Conservation (phyloP, 2,797 vertebrate genomes). For the Poeciliopsis gracilis region DNA sequence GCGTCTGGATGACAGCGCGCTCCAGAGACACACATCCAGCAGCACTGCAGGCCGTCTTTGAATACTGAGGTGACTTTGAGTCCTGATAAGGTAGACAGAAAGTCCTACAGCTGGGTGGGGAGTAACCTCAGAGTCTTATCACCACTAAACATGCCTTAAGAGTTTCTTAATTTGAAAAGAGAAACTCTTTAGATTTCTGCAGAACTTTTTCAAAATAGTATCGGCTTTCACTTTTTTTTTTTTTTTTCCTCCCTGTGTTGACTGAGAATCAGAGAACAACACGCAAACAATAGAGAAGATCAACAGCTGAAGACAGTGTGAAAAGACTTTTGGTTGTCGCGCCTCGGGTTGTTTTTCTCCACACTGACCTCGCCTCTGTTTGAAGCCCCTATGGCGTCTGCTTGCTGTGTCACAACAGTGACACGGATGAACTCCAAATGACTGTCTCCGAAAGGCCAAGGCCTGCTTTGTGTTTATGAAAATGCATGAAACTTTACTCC, state of each 20-base stretch:
- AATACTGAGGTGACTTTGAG: slow-evolving; percentile 68
- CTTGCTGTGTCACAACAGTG: slow-evolving; percentile 54
- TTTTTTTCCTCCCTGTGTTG: slow-evolving; percentile 1
- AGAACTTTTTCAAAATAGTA: not conserved
- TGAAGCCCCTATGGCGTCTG: slow-evolving; percentile 47
- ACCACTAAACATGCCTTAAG: not conserved
- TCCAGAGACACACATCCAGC: slow-evolving; percentile 51
- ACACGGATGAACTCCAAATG: slow-evolving; percentile 65
- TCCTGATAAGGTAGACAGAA: slow-evolving; percentile 8
- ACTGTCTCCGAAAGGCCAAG: slow-evolving; percentile 55
- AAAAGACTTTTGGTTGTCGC: slow-evolving; percentile 52
- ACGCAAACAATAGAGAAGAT: slow-evolving; percentile 35
- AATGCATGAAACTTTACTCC: slow-evolving; percentile 42
- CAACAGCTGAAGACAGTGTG: slow-evolving; percentile 36
- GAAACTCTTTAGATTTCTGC: not conserved
- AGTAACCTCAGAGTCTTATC: not conserved
- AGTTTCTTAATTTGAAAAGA: not conserved
- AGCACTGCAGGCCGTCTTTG: slow-evolving; percentile 35
- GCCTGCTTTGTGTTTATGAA: slow-evolving; percentile 59
- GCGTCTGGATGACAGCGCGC: slow-evolving; percentile 40
- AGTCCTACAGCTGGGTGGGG: slow-evolving; percentile 11
- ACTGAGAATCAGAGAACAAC: slow-evolving; percentile 20
- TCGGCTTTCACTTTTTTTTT: not conserved
- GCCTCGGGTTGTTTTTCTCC: slow-evolving; percentile 31
- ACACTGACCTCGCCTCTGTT: slow-evolving; percentile 42